phyloP scores from a whole-genome alignment of 2,113 vertebrate species.

The Pygoscelis adeliae region DNA sequence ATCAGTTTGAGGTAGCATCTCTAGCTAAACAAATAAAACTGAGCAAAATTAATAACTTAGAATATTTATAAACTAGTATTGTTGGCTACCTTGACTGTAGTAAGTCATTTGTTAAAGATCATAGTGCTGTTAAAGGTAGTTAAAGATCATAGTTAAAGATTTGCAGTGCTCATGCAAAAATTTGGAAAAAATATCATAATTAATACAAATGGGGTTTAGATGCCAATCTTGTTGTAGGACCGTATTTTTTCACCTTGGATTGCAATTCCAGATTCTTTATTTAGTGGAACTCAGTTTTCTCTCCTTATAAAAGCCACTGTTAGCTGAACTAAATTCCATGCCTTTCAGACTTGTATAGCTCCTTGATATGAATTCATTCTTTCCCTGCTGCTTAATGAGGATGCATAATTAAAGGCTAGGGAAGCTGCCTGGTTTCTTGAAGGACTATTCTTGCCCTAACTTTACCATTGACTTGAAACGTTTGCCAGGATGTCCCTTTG shows the following conservation, averaged over 20 bases:
- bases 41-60: not conserved
- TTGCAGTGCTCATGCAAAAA: not conserved
- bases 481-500: not conserved
- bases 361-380: not conserved
- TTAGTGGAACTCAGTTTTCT: not conserved
- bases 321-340: not conserved
- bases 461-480: not conserved
- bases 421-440: not conserved
- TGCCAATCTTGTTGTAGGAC: not conserved
- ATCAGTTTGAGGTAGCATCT: not conserved
- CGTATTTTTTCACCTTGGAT: not conserved
- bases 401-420: not conserved
- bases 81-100: not conserved
- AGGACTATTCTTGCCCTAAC: not conserved
- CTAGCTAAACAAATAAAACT: not conserved
- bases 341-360: not conserved
- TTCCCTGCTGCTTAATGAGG: not conserved
- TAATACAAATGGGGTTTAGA: not conserved
- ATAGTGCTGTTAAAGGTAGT: no score
- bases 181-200: not conserved
- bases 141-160: not conserved
- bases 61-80: not conserved
- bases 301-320: not conserved
- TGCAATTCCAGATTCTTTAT: not conserved
- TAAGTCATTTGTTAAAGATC: not conserved